Conservation (phyloP, 53 echinoderm and acorn worm species). For the Holothuria scabra region DNA sequence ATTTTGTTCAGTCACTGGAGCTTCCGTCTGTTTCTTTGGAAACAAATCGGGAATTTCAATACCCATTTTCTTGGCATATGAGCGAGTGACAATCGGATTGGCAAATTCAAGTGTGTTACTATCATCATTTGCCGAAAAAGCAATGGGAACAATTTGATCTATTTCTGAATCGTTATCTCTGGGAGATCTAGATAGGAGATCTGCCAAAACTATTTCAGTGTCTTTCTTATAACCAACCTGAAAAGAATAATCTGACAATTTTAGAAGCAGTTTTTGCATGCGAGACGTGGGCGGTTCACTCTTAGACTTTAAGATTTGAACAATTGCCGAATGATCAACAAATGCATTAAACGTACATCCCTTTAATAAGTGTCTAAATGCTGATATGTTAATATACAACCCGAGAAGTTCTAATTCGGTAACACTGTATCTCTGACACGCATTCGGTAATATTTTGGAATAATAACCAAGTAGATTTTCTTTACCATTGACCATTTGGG, state of each 20-base stretch:
- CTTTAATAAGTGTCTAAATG: conserved; percentile 35
- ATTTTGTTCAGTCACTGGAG: background rate
- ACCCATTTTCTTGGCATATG: conserved; percentile 5
- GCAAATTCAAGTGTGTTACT: background rate
- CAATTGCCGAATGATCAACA: conserved; percentile 20
- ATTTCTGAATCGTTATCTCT: conserved; percentile 30
- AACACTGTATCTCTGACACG: conserved; percentile 45
- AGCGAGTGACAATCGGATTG: conserved; percentile 16
- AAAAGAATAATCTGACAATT: conserved; percentile 57
- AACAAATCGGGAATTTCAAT: conserved; percentile 1
- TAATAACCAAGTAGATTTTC: conserved; percentile 52
- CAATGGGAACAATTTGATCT: background rate
- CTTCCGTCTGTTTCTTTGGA: background rate
- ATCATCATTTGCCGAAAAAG: conserved; percentile 11
- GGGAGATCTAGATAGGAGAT: conserved; percentile 36
- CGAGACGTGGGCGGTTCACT: conserved; percentile 48
- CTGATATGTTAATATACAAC: conserved; percentile 40
- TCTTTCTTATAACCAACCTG: conserved; percentile 62
- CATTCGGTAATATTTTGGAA: conserved; percentile 50
- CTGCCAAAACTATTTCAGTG: conserved; percentile 60
- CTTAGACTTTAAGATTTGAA: conserved; percentile 58
- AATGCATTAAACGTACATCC: conserved; percentile 10
- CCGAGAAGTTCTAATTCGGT: conserved; percentile 55
- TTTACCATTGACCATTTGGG: conserved; percentile 49
- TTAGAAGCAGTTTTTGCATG: conserved; percentile 47